Evolutionary conservation across 2,888 invertebrate species (phyloP), one percentile per base, ranked within the genome.

Genomic region (Heliconius charithonia): DNA sequence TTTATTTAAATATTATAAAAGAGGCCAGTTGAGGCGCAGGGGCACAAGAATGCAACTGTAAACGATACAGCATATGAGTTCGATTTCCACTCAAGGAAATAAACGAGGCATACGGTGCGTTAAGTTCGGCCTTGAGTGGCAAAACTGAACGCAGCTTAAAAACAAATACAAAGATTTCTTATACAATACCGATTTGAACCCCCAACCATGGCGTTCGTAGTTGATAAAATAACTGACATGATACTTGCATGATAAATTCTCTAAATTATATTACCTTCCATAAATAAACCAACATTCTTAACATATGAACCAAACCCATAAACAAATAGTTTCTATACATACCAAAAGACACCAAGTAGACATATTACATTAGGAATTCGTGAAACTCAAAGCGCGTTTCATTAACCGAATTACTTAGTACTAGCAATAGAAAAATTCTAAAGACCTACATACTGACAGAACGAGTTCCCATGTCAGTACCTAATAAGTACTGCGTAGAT

Each of bases 401-500:
- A 72, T 56, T 59, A 72, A 37, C 32, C 59, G 59, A 72, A 72
- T 72, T 59, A n/a, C 37, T 32, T 7, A 72, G 29, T 71, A n/a
- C 56, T 37, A 13, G 72, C 27, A 72, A 72, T 65, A 45, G 32
- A 65, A 63, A 41, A 63, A 65, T 63, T 66, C 79, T 79, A 45
- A 62, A 79, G 75, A 72, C 80, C 80, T 74, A 81, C 27, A 81
- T 77, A 67, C 62, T 37, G 62, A 19, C 37, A 27, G 71, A 59
- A 78, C 59, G 59, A n/a, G 25, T 78, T 75, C 75, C 45, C 29
- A 66, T 41, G 45, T 62, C 65, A 71, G 71, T 56, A 45, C 80
- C 80, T 71, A 72, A 81, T 78, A 81, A 67, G 79, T 76, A 37
- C 62, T 63, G 19, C 32, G 22, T 51, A 63, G 69, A 72, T 78